Evolutionary conservation across 2,888 invertebrate genomes (phyloP), one percentile per base, ranked within the genome.

Genomic region (Trichopoda pennipes): DNA sequence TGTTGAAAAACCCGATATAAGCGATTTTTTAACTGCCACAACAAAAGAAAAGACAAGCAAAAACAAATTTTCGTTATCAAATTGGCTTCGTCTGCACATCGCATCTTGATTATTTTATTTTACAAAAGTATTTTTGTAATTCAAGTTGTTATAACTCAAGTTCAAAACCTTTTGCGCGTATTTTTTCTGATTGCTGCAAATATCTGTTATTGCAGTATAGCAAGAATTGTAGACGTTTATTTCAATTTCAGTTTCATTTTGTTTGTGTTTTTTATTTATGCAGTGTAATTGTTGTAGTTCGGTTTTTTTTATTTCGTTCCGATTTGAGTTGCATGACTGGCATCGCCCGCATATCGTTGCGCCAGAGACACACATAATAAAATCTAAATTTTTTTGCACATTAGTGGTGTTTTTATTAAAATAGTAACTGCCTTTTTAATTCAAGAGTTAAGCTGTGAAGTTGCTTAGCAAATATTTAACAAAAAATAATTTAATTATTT

Each of bases 121-220:
- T 68, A 63, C 49, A 72, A 79, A 63, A 72, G 76, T 68, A 68
- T 75, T 82, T 78, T 69, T 68, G 68, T n/a, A 82, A 68, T 75
- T 68, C 60, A 42, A 47, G 9, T 78, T 55, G 23, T 19, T 60
- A 42, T 56, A 82, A 68, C 79, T 82, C 82, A 82, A 82, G 79
- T 79, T 82, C 82, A 82, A 49, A 68, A 66, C 68, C 72, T 77
- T 69, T 68, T 28, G 38, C 49, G 21, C n/a, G 42, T 42, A 7
- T n/a, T 61, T 47, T 55, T 35, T 58, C 3, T 19, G 55, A 55
- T 55, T 63, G 23, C 61, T 69, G 38, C 77, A 9, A 23, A 35
- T 23, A 44, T 28, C 49, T 6, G 60, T n/a, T 10, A 21, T 28
- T 38, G 35, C 7, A 10, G 21, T 17, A 0, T 9, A 32, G 44